Evolutionary conservation across 2,113 vertebrate genomes (phyloP).

Genomic region (Panurus biarmicus): DNA sequence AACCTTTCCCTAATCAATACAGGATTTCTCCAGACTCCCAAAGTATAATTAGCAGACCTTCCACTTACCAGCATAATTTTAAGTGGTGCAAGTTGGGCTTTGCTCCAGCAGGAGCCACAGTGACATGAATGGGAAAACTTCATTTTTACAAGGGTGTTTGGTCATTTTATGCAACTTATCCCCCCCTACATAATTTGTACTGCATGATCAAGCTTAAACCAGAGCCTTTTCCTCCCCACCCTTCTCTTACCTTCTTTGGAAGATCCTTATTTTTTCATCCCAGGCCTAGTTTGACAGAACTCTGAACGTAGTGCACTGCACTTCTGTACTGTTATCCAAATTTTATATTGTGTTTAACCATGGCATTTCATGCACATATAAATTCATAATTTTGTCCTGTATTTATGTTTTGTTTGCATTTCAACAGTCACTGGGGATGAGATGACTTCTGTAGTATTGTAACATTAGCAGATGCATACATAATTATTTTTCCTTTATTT

Average conservation of each 20-base stretch:
- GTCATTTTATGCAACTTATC: not conserved
- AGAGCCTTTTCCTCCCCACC: not conserved
- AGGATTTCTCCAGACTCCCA: not conserved
- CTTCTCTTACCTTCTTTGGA: not conserved
- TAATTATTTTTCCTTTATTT: not conserved
- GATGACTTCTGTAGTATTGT: not conserved
- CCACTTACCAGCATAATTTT: not conserved
- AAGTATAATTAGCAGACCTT: not conserved
- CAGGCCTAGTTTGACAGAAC: not conserved
- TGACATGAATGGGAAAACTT: not conserved
- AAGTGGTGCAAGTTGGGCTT: not conserved
- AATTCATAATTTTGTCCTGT: not conserved
- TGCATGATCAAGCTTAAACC: not conserved
- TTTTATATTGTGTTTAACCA: not conserved
- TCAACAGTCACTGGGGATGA: not conserved
- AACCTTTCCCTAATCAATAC: not conserved
- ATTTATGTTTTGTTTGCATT: not conserved
- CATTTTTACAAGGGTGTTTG: not conserved
- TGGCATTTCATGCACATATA: not conserved
- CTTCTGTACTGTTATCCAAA: not conserved
- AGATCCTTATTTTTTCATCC: not conserved
- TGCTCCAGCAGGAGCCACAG: not conserved
- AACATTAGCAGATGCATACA: not conserved
- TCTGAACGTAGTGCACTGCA: not conserved
- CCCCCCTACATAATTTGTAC: not conserved